Percentiles rank a stretch among this genome's conserved stretches.
Evolutionary conservation across 2,888 invertebrate genomes (phyloP).

Genomic region (Heliconius charithonia): DNA sequence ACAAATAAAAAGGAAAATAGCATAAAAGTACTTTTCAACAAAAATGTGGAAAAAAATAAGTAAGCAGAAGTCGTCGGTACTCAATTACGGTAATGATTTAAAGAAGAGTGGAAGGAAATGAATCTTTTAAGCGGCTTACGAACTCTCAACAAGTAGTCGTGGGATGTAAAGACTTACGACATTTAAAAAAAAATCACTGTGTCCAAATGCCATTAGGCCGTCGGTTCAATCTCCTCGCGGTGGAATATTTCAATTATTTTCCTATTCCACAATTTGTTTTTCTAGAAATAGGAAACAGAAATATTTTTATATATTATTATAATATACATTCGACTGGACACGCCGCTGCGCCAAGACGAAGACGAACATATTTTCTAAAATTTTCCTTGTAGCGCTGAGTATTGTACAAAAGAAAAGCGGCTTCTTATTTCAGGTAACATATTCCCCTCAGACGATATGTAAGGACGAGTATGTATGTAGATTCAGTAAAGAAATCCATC

Average conservation of each 20-base stretch:
- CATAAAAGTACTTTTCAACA: not conserved
- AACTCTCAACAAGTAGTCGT: constrained; percentile 23
- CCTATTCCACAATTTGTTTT: no score
- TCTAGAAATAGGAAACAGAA: no score
- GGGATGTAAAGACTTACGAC: not conserved
- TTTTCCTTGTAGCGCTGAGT: not conserved
- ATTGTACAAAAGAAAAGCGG: not conserved
- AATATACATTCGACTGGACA: not conserved
- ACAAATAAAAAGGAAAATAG: not conserved
- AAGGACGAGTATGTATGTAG: not conserved
- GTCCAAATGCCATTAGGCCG: not conserved
- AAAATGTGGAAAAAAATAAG: not conserved
- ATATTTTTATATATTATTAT: no score
- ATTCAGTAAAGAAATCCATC: not conserved
- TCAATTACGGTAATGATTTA: constrained; percentile 31
- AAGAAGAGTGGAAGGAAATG: constrained; percentile 18
- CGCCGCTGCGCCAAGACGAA: not conserved
- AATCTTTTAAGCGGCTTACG: constrained; percentile 33
- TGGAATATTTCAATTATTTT: not conserved
- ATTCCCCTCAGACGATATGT: not conserved
- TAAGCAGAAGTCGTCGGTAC: constrained; percentile 3
- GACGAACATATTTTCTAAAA: not conserved
- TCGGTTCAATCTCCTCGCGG: not conserved
- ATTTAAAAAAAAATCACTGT: not conserved
- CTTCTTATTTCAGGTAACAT: constrained; percentile 1